Evolutionary conservation across 1,140 invertebrate species (phyloP).

Genomic region (Gryllus bimaculatus): DNA sequence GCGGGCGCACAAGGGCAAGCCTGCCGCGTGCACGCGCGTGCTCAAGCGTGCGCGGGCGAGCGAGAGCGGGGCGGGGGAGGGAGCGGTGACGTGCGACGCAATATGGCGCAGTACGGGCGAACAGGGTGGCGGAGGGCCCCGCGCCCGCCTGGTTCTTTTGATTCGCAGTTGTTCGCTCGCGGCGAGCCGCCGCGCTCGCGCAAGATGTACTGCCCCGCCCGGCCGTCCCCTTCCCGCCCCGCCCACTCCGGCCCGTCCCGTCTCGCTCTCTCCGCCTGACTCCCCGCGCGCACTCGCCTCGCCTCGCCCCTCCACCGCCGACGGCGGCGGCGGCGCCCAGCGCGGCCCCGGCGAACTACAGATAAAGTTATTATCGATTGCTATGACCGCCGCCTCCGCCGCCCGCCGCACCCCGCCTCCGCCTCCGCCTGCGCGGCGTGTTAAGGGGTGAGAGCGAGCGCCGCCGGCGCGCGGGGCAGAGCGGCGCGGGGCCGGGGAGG

Average conservation of each 20-base stretch:
- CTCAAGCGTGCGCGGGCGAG: no score
- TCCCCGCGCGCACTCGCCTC: neutral
- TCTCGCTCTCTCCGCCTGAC: neutral
- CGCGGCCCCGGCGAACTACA: neutral
- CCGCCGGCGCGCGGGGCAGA: neutral
- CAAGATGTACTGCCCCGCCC: neutral
- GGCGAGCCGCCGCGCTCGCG: no score
- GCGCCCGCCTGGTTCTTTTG: neutral
- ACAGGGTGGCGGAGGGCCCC: no score
- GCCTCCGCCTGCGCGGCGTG: neutral
- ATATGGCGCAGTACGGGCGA: no score
- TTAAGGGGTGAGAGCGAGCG: neutral
- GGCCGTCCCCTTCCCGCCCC: neutral
- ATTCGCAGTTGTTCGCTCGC: neutral
- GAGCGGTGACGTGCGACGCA: no score
- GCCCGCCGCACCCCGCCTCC: neutral
- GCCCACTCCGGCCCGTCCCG: no score
- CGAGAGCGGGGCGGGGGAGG: no score
- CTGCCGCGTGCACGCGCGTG: no score
- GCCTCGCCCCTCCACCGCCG: neutral
- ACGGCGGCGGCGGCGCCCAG: neutral
- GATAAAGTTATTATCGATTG: conserved; percentile 5
- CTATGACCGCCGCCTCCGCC: neutral
- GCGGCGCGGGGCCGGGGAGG: no score
- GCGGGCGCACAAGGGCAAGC: no score